Conservation (phyloP, 2,113 vertebrate genomes). For the Castor canadensis region DNA sequence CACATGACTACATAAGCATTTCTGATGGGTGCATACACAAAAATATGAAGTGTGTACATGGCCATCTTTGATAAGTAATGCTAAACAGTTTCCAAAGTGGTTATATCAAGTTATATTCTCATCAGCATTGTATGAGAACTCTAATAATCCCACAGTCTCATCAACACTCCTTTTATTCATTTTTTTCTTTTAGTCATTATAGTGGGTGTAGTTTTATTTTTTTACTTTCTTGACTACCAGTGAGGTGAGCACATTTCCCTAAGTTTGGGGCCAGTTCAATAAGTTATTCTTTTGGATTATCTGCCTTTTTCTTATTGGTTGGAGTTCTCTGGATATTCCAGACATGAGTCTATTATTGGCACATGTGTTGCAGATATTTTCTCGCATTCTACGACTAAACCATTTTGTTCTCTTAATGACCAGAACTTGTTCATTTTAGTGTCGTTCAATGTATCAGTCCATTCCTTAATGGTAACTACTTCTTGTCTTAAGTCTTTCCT, state of each 20-base stretch:
- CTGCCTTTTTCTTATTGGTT: not conserved
- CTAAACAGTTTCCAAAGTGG: not conserved
- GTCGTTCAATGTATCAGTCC: not conserved
- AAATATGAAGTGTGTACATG: not conserved
- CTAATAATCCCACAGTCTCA: not conserved
- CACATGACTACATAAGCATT: not conserved
- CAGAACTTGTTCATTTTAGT: not conserved
- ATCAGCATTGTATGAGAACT: not conserved
- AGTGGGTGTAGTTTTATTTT: not conserved
- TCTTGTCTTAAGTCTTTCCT: not conserved
- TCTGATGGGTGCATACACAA: not conserved
- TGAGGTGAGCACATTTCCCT: not conserved
- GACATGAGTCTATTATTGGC: not conserved
- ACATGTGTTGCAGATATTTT: not conserved
- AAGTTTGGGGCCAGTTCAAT: not conserved
- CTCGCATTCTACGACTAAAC: not conserved
- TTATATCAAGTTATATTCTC: not conserved
- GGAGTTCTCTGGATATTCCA: not conserved
- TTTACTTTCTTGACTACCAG: not conserved
- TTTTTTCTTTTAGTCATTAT: slow-evolving; percentile 18
- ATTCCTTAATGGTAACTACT: not conserved
- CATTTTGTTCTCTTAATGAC: not conserved
- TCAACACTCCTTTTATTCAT: not conserved
- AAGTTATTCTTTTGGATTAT: not conserved
- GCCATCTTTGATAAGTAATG: slow-evolving; percentile 13